Evolutionary conservation across 1,140 invertebrate genomes (phyloP).

Genomic region (Phenacoccus solenopsis): DNA sequence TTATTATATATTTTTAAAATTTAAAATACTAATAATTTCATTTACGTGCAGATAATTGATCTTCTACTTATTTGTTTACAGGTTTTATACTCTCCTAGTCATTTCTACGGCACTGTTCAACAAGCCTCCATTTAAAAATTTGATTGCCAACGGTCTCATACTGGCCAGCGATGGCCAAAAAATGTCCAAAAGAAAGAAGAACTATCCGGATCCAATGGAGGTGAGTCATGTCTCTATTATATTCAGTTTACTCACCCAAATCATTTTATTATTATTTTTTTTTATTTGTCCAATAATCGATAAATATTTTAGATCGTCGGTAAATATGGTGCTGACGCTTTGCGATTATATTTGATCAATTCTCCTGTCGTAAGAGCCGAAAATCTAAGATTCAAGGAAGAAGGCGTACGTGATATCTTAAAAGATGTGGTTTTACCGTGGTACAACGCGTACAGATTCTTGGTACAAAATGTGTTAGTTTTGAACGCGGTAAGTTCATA

Average conservation of each 20-base stretch:
- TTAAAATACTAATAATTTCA: no score
- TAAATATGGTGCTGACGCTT: constrained; percentile 94
- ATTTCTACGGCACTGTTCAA: constrained; percentile 90
- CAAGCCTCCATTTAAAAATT: constrained; percentile 93
- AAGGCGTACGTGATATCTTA: constrained; percentile 88
- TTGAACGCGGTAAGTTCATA: constrained; percentile 54
- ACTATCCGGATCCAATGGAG: constrained; percentile 92
- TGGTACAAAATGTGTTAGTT: constrained; percentile 76
- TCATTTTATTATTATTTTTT: background rate
- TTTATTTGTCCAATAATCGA: background rate
- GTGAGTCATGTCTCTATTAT: constrained; percentile 43
- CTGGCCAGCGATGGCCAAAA: constrained; percentile 93
- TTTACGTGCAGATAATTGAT: background rate
- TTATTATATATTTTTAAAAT: no score
- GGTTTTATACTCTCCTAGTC: constrained; percentile 93
- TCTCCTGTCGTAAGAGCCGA: constrained; percentile 96
- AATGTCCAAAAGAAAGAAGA: constrained; percentile 98
- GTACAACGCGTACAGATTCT: constrained; percentile 96
- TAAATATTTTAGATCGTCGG: constrained; percentile 47
- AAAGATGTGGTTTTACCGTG: constrained; percentile 98
- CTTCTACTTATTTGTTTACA: constrained; percentile 27
- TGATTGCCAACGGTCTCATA: constrained; percentile 91
- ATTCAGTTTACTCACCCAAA: background rate
- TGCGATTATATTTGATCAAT: constrained; percentile 93
- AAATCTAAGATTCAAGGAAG: constrained; percentile 91